Base-by-base conservation (phyloP, 2,888 invertebrate genomes). In the Agrilus cyanescens region DNA sequence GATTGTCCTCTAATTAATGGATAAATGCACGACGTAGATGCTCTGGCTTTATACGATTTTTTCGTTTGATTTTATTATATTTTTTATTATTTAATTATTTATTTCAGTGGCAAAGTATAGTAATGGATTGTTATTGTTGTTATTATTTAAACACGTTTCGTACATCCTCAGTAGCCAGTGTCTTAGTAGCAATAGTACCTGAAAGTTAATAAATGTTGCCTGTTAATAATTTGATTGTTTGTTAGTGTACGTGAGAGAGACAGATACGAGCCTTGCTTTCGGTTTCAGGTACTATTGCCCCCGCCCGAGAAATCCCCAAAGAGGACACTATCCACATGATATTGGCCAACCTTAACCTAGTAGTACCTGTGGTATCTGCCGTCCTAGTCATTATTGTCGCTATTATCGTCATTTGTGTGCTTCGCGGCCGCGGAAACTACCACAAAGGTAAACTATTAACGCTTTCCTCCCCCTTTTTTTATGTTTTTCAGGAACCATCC, bases 231-330 rank as follows among this genome's bases (percentile, higher is more conserved):
- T n/a, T 25, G 25, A 25, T 25, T 25, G 25, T 25, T 25, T 25
- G 25, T 25, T 25, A 25, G 25, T 25, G 25, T 10, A 25, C 10
- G 10, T 25, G 25, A 25, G 25, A 25, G 10, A 25, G 25, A 25
- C 25, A 25, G 10, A 25, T 8, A 25, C 25, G 8, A 25, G 25
- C 25, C 25, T 25, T 25, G 25, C 25, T 25, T 25, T 60, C 58
- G 56, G 80, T 88, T 88, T 80, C 87, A 90, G 89, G 89, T 83
- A 89, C 89, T 73, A 85, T 90, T 73, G 87, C 90, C 72, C 89
- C 89, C 72, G 81, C 82, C 67, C 84, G 87, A 69, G 88, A 87
- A 67, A 75, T 85, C 61, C 82, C 83, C 63, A 82, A 82, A 61
- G 85, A 86, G 70, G 85, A 85, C 68, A 85, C 87, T 57, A 75